Percentiles rank a stretch among this genome's conserved stretches.
phyloP scores from a whole-genome alignment of 2,113 vertebrate species.

The Hiodon tergisus region DNA sequence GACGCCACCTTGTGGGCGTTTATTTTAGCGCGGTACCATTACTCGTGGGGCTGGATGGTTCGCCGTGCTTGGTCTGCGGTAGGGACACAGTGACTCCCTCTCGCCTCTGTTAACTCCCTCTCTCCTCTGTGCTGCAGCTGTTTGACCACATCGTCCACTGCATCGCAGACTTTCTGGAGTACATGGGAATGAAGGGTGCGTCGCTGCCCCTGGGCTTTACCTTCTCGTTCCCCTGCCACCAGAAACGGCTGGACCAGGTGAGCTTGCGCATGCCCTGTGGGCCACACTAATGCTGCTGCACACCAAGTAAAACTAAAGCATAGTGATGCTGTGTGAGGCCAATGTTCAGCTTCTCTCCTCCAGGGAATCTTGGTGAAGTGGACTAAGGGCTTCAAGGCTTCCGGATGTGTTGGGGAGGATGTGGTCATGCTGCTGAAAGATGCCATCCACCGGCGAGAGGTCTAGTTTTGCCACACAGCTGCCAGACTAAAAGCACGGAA shows the following conservation, averaged over 20 bases:
- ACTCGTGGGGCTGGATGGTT: not conserved
- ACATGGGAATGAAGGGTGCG: slow-evolving; percentile 88
- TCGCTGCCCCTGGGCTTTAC: slow-evolving; percentile 89
- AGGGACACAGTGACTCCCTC: not conserved
- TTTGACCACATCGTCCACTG: slow-evolving; percentile 90
- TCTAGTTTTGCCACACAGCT: slow-evolving; percentile 31
- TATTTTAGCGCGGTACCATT: not conserved
- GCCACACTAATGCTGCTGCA: not conserved
- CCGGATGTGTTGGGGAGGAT: slow-evolving; percentile 84
- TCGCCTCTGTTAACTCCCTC: not conserved
- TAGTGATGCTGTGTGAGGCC: too few species aligned
- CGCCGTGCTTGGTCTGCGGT: not conserved
- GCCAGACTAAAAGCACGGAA: too few species aligned
- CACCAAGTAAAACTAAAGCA: too few species aligned
- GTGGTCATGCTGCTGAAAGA: slow-evolving; percentile 85
- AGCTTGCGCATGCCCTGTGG: not conserved
- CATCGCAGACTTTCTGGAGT: slow-evolving; percentile 88
- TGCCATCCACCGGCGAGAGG: slow-evolving; percentile 78
- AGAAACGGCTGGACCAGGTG: slow-evolving; percentile 86
- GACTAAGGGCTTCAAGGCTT: slow-evolving; percentile 94
- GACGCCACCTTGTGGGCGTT: not conserved
- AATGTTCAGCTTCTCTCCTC: not conserved
- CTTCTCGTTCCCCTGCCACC: slow-evolving; percentile 93
- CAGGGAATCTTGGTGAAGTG: slow-evolving; percentile 90
- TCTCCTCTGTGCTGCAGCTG: slow-evolving; percentile 60